Base-by-base conservation (phyloP, 2,797 vertebrate species). In the Ptychadena robeensis region DNA sequence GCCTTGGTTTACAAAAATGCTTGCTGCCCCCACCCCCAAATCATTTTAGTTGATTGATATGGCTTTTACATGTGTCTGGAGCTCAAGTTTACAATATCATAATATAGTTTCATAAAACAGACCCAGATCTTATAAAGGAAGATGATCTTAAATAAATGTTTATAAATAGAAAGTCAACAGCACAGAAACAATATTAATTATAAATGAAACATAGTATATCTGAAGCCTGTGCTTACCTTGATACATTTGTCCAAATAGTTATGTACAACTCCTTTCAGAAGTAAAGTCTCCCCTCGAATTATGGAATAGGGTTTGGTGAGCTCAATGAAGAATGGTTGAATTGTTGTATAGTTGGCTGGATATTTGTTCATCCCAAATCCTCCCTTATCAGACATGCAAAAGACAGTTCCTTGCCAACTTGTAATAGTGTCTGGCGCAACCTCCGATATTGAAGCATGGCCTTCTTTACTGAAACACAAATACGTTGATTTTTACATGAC, bases 321-420 rank as follows among this genome's bases (percentile, higher is more conserved):
- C n/a, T 83, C 82, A 2, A 79, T 1, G 57, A 79, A 83, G 32
- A 83, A 79, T 0, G 69, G 70, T 18, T 40, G 37, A 27, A 61
- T 68, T 10, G 82, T 67, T 15, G 69, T 83, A 7, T 28, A 28
- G 2, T 79, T 79, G 18, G 82, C 61, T 0, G 75, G 2, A 4
- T 40, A 11, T 67, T 3, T 66, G 27, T 69, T 83, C 75, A 83
- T 83, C 3, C 82, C 82, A 32, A 83, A 79, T 25, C 82, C 82
- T 8, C 22, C 34, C 28, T 73, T 25, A 30, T 79, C 44, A 3
- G 82, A 83, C 18, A 59, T 5, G 7, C 82, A 83, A 70, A 79
- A 79, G 9, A 37, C 32, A 9, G 40, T 15, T 11, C 82, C 82
- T 44, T 79, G 3, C 82, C 82, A 83, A 2, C 34, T 35, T 14